Percentiles rank a stretch among this genome's conserved stretches.
Conservation (phyloP, 2,797 vertebrate genomes). For the Synanceia verrucosa region DNA sequence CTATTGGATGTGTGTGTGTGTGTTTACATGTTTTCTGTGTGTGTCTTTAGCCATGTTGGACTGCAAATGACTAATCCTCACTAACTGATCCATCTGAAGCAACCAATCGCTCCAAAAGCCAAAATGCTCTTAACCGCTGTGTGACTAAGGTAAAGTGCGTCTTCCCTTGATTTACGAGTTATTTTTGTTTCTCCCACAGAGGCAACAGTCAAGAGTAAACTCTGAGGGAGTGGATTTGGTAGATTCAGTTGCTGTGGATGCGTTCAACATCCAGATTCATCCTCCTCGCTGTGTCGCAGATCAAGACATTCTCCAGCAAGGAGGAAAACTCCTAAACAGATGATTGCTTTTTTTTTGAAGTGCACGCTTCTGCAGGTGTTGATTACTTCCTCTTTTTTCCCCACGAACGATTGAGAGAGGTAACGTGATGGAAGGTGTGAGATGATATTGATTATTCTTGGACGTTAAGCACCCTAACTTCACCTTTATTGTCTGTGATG, state of each 20-base stretch:
- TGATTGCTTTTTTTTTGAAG: conserved; percentile 45
- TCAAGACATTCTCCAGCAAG: conserved; percentile 43
- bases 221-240: conserved; percentile 59
- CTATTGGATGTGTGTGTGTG: conserved; percentile 42
- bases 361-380: conserved; percentile 28
- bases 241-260: conserved; percentile 62
- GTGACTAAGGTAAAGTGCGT: conserved; percentile 35
- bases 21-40: conserved; percentile 54
- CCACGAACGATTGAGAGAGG: background rate
- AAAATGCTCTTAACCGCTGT: conserved; percentile 50
- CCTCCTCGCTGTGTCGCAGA: conserved; percentile 25
- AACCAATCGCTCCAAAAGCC: conserved; percentile 40
- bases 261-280: conserved; percentile 39
- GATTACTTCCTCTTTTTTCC: conserved; percentile 26
- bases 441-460: conserved; percentile 23
- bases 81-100: conserved; percentile 61
- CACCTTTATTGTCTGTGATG: conserved; percentile 36
- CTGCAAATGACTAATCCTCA: conserved; percentile 54
- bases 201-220: conserved; percentile 72
- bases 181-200: conserved; percentile 37
- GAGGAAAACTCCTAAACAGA: conserved; percentile 45
- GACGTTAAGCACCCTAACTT: conserved; percentile 4
- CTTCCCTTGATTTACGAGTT: conserved; percentile 42
- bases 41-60: conserved; percentile 50
- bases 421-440: conserved; percentile 25